phyloP scores from a whole-genome alignment of 2,113 vertebrate species.

The Paradoxurus hermaphroditus region DNA sequence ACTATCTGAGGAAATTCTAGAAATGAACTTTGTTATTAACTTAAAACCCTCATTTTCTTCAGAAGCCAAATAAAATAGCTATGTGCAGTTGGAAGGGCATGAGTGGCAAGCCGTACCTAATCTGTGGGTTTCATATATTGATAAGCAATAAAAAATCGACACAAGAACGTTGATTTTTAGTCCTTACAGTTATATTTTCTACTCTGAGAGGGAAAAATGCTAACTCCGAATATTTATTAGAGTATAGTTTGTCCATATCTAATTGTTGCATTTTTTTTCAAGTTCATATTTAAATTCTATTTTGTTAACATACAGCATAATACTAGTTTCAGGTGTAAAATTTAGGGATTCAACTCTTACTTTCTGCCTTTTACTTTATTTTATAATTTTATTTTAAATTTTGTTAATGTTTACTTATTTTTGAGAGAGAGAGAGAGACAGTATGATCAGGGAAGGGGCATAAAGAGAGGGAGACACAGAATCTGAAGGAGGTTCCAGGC shows the following conservation, averaged over 20 bases:
- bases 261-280: neutral
- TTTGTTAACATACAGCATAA: neutral
- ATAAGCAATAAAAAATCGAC: neutral
- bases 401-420: no score
- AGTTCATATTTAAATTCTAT: neutral
- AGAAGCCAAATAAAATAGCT: constrained; percentile 15
- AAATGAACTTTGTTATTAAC: neutral
- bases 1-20: neutral
- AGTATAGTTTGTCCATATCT: neutral
- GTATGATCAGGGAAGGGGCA: no score
- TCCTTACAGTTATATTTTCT: neutral
- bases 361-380: neutral
- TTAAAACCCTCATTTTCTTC: neutral
- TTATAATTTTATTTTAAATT: no score
- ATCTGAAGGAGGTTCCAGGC: no score
- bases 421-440: no score
- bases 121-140: neutral
- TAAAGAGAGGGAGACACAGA: no score
- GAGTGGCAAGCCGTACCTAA: neutral
- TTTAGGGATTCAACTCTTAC: neutral
- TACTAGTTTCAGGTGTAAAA: neutral
- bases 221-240: neutral
- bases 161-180: neutral
- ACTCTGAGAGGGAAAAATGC: neutral
- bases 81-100: neutral